Evolutionary conservation across 2,888 invertebrate genomes (phyloP), one percentile per base, ranked within the genome.

Genomic region (Apodemia mormo): DNA sequence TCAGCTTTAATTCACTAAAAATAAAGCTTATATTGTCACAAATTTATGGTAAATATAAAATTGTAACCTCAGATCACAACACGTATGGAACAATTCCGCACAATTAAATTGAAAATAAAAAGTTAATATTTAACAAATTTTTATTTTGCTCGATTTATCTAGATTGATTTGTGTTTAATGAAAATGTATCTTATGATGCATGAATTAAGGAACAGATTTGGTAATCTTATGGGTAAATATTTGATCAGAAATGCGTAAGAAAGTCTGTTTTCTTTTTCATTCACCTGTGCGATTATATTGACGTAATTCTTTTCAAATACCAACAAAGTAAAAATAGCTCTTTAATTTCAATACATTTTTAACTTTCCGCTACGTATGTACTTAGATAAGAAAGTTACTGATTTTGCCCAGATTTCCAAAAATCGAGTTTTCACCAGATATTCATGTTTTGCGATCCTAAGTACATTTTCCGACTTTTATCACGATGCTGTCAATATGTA

Each of bases 101-200:
- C 88, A 90, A 90, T 89, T 91, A 89, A 90, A 88, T 83, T 79
- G 75, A 77, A 81, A 86, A 85, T 84, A 88, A 89, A 88, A 89
- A 86, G 83, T 82, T 83, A 73, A 77, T 77, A 77, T 68, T 69
- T 69, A 66, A 71, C 75, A 76, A 77, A 69, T 9, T 72, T 74
- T 65, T 68, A 72, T 75, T 72, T 70, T 70, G 37, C 74, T n/a
- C 29, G 30, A 66, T 56, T 56, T 56, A 56, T 56, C 29, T 56
- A 56, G 56, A 56, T 56, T 7, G 29, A 22, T 12, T 4, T 30
- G 49, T n/a, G 45, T 29, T 10, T 30, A 43, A 45, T 49, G 0
- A 76, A 76, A 71, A 54, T 68, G 4, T 54, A 14, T 65, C 58
- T 71, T 76, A 73, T 68, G 1, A 9, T 0, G 0, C 1, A n/a